Evolutionary conservation across 2,888 invertebrate genomes (phyloP).

Genomic region (Ligdia adustata): DNA sequence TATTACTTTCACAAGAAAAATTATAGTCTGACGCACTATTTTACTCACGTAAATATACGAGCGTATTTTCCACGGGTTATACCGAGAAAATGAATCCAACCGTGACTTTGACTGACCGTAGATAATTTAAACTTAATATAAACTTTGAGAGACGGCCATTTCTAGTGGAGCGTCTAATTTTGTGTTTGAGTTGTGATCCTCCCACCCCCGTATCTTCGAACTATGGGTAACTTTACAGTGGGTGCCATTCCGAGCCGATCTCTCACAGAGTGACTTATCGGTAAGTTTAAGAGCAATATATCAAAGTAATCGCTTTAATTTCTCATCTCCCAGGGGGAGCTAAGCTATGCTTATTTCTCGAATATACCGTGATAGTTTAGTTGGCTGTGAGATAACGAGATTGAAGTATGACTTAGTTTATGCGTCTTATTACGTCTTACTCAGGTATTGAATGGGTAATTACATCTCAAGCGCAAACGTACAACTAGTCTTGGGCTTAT

Average conservation of each 20-base stretch:
- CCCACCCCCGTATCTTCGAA: conserved; percentile 52
- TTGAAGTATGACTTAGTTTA: conserved; percentile 11
- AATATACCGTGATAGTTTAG: conserved; percentile 63
- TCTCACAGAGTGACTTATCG: conserved; percentile 78
- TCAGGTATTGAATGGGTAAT: conserved; percentile 14
- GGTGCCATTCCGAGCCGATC: conserved; percentile 78
- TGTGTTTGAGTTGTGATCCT: conserved; percentile 47
- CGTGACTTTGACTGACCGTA: conserved; percentile 32
- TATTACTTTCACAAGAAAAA: conserved; percentile 1
- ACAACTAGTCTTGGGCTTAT: no score
- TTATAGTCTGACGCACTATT: not conserved
- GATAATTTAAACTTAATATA: conserved; percentile 38
- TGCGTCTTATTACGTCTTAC: conserved; percentile 34
- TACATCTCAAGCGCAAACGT: not conserved
- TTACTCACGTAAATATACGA: not conserved
- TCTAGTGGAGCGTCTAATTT: conserved; percentile 52
- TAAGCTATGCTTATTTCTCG: conserved; percentile 71
- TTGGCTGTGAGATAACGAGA: conserved; percentile 17
- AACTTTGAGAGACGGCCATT: conserved; percentile 33
- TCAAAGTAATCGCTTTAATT: conserved; percentile 83
- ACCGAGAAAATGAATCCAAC: conserved; percentile 25
- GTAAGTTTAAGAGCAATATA: conserved; percentile 79
- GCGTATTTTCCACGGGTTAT: conserved; percentile 1
- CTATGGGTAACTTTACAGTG: conserved; percentile 77
- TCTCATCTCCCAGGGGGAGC: conserved; percentile 74